These are phyloP conservation scores for Hiodon tergisus DNA, from an alignment of 2,113 vertebrate species.

Conservation along the genomic window DNA sequence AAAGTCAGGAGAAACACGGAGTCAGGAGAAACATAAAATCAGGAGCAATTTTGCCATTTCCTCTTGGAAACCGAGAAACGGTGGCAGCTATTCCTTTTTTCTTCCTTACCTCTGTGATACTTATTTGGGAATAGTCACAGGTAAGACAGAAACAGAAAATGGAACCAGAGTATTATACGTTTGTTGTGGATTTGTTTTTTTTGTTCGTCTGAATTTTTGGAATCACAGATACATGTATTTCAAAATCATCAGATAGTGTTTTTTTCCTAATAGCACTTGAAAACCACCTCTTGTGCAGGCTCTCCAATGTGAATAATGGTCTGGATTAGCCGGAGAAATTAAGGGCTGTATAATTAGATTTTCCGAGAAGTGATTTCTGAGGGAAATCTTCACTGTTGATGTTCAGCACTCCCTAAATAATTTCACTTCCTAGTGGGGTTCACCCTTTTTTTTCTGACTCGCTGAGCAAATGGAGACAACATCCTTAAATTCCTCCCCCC, in stretches of 20 bases:
- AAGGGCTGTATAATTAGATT: slow-evolving; percentile 75
- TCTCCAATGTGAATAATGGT: slow-evolving; percentile 60
- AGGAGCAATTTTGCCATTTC: too few relatives aligned
- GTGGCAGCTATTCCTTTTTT: too few relatives aligned
- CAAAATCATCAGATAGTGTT: slow-evolving; percentile 57
- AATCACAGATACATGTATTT: not conserved
- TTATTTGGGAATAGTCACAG: too few relatives aligned
- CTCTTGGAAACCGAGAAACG: too few relatives aligned
- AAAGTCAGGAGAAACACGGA: too few relatives aligned
- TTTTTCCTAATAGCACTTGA: slow-evolving; percentile 62
- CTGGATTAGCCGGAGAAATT: slow-evolving; percentile 72
- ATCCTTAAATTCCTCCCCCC: not conserved
- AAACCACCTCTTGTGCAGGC: slow-evolving; percentile 61
- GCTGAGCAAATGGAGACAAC: slow-evolving; percentile 15
- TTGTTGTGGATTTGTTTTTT: not conserved
- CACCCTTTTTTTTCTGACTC: too few relatives aligned
- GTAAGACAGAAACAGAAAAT: too few relatives aligned
- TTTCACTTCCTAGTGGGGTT: slow-evolving; percentile 7
- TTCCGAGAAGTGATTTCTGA: slow-evolving; percentile 57
- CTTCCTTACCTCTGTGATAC: too few relatives aligned
- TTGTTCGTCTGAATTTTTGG: not conserved
- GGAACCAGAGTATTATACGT: too few relatives aligned
- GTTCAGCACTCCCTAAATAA: not conserved
- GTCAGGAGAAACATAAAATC: too few relatives aligned
- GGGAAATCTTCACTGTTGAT: slow-evolving; percentile 46